phyloP scores from a whole-genome alignment of 2,888 invertebrate species.

The Apodemia zela region DNA sequence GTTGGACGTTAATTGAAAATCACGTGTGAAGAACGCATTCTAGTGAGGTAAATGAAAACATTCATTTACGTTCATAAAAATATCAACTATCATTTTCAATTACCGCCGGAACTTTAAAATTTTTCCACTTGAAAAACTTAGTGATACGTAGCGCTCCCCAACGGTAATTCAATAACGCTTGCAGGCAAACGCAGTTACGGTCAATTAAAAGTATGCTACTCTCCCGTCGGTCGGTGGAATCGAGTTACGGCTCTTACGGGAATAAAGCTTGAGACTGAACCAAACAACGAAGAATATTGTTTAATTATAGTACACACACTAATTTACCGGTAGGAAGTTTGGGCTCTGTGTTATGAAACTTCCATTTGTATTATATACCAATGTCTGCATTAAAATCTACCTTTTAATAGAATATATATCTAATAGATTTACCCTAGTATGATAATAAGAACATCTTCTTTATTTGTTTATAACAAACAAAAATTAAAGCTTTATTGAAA shows the following conservation, averaged over 20 bases:
- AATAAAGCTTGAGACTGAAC: slow-evolving; percentile 53
- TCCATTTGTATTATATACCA: background rate
- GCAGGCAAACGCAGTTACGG: slow-evolving; percentile 75
- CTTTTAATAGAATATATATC: no score
- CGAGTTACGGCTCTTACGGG: slow-evolving; percentile 58
- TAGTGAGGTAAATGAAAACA: background rate
- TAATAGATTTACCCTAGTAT: background rate
- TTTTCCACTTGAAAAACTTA: slow-evolving; percentile 42
- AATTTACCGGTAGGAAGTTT: slow-evolving; percentile 35
- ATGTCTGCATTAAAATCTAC: background rate
- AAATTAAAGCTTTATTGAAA: no score
- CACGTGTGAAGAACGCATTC: background rate
- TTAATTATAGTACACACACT: slow-evolving; percentile 54
- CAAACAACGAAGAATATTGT: slow-evolving; percentile 58
- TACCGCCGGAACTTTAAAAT: slow-evolving; percentile 1
- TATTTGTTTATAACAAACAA: no score
- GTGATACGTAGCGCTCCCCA: slow-evolving; percentile 52
- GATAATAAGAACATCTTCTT: background rate
- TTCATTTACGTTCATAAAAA: background rate
- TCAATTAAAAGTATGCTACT: slow-evolving; percentile 78
- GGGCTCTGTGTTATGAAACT: background rate
- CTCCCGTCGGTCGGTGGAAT: slow-evolving; percentile 63
- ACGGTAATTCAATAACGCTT: slow-evolving; percentile 74
- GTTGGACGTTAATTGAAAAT: no score
- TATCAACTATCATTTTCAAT: slow-evolving; percentile 7